Percentiles rank a stretch among this genome's conserved stretches.
Conservation (phyloP, 1,140 invertebrate species). For the Parasteatoda tepidariorum region DNA sequence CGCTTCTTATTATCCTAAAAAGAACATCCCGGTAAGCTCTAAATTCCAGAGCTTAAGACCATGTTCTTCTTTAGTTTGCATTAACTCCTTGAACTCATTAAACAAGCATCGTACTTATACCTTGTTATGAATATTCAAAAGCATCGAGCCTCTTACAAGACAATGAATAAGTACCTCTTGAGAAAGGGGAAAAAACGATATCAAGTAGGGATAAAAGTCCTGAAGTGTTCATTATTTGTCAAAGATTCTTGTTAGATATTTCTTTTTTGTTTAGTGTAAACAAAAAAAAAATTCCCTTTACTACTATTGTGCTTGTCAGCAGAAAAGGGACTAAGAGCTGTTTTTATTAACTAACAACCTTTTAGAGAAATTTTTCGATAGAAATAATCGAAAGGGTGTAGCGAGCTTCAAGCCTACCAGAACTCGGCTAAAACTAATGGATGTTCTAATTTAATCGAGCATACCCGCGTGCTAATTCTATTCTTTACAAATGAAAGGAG, state of each 20-base stretch:
- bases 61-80: not conserved
- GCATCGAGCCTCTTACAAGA: too few relatives aligned
- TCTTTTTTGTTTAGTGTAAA: not conserved
- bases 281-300: not conserved
- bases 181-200: not conserved
- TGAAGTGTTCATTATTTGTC: not conserved
- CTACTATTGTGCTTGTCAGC: not conserved
- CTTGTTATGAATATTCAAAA: not conserved
- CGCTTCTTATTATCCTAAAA: too few relatives aligned
- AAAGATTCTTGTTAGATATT: not conserved
- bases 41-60: too few relatives aligned
- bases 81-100: not conserved
- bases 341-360: not conserved
- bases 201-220: not conserved
- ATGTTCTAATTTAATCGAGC: slow-evolving; percentile 54
- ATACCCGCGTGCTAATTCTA: slow-evolving; percentile 53
- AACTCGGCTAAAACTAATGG: slow-evolving; percentile 39
- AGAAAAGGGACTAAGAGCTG: not conserved
- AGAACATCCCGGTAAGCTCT: too few relatives aligned
- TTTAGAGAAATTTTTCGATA: not conserved
- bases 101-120: not conserved
- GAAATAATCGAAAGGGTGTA: slow-evolving; percentile 7
- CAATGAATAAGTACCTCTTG: not conserved
- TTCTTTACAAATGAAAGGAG: slow-evolving; percentile 13
- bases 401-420: not conserved